Evolutionary conservation across 2,797 vertebrate species (phyloP).

Genomic region (Lagorchestes hirsutus): DNA sequence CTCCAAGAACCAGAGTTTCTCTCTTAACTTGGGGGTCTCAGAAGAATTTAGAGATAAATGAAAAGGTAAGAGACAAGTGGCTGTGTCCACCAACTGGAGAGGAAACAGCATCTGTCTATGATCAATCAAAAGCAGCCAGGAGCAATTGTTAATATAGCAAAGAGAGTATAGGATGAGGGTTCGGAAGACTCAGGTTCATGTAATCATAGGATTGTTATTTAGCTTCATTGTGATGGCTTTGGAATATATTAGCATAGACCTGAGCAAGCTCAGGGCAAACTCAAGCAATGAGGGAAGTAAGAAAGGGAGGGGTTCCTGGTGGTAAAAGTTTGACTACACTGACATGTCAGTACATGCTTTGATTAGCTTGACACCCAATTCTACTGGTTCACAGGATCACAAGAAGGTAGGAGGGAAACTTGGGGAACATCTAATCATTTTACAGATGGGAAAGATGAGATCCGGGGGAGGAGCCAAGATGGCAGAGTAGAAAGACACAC

Average conservation of each 20-base stretch:
- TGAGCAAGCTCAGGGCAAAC: background rate
- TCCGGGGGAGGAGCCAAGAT: too few relatives aligned
- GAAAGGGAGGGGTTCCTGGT: fast-evolving
- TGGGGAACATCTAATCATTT: background rate
- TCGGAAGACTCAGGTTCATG: background rate
- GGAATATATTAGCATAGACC: background rate
- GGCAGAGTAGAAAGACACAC: too few relatives aligned
- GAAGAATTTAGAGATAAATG: background rate
- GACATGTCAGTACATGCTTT: background rate
- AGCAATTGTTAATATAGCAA: background rate
- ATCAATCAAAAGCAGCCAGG: background rate
- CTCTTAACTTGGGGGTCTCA: background rate
- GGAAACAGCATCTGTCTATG: background rate
- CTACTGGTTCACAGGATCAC: background rate
- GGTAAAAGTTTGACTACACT: background rate
- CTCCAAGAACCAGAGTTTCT: background rate
- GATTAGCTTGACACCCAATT: background rate
- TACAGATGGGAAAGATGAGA: background rate
- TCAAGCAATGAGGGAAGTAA: background rate
- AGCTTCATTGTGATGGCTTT: background rate
- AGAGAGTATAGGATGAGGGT: background rate
- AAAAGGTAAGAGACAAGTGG: background rate
- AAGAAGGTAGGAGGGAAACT: background rate
- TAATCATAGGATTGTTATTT: background rate
- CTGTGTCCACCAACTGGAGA: background rate